Base-by-base conservation (phyloP, 1,140 invertebrate species). In the Halesus radiatus region DNA sequence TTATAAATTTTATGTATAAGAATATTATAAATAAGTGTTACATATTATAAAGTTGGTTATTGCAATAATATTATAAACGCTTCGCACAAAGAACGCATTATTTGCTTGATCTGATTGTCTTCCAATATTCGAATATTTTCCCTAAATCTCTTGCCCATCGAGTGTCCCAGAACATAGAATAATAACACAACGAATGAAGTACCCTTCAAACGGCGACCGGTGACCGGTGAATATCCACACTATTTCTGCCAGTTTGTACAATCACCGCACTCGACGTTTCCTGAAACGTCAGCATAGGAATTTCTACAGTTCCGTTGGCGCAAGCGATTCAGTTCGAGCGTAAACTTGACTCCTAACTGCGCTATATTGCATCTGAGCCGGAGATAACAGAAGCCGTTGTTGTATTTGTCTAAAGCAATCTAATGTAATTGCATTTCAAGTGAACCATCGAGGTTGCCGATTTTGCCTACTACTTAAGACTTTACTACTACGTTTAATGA, bases 191-290 rank as follows among this genome's bases (percentile, higher is more conserved):
- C 37, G 37, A 45, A 45, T 13, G 37, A 45, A 13, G 8, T 45
- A 10, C 37, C 37, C 37, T 45, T 45, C 37, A 5, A 29, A 29
- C 26, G n/a, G 54, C 16, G 23, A 23, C 8, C 60, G 15, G 23
- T 22, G 54, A 56, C 4, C 60, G 60, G 60, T 16, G 8, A 64
- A 64, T 23, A 64, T 5, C 18, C 13, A 3, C 15, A 6, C 15
- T 15, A 23, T 29, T 22, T 23, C 23, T 18, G 18, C 15, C 15
- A 64, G 60, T 64, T 64, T 22, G 60, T 29, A 23, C 60, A 64
- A 64, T 64, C 60, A 16, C 60, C 60, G 23, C 60, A 22, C 54
- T 56, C 60, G 60, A 64, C 60, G 20, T 64, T 56, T 56, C 54
- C 54, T 56, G 54, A 56, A 56, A 56, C 54, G n/a, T n/a, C 54